These are phyloP conservation scores for Aulostomus chinensis DNA, from an alignment of 2,797 vertebrate genomes.

Conservation along the genomic window DNA sequence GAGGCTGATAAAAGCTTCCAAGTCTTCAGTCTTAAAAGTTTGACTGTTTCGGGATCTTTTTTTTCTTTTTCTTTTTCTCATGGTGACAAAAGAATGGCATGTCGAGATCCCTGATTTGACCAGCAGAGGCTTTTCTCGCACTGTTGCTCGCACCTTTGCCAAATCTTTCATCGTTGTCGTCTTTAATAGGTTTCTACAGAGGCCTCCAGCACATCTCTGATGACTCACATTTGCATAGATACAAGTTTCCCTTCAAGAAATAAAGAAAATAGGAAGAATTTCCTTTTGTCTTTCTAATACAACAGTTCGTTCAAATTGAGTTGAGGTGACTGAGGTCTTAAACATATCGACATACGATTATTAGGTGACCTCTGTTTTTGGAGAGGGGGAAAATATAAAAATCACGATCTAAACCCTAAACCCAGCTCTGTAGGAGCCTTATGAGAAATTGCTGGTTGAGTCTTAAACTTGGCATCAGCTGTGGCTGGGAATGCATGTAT, in stretches of 20 bases:
- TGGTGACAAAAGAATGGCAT: too few species aligned
- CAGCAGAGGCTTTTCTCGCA: conserved; percentile 23
- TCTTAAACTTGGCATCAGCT: conserved; percentile 26
- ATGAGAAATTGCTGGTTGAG: conserved; percentile 6
- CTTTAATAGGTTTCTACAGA: conserved; percentile 18
- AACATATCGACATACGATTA: conserved; percentile 4
- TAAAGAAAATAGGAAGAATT: too few species aligned
- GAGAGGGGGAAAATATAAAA: neutral
- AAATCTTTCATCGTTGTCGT: conserved; percentile 20
- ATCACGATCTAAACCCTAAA: neutral
- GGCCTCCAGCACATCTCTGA: conserved; percentile 16
- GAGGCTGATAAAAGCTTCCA: too few species aligned
- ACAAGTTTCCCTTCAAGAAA: too few species aligned
- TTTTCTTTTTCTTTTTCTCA: too few species aligned
- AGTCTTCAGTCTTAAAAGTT: too few species aligned
- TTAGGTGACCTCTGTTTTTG: neutral
- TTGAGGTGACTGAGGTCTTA: neutral
- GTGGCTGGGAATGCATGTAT: conserved; percentile 47
- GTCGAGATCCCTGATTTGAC: conserved; percentile 17
- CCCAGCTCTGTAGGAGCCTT: neutral
- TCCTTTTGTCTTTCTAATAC: too few species aligned
- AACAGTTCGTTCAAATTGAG: conserved; percentile 2
- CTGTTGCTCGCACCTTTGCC: conserved; percentile 25
- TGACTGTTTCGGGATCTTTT: conserved; percentile 10
- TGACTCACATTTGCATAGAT: conserved; percentile 22